A percentile compares a stretch with the other conserved stretches of the same genome.
Evolutionary conservation across 2,113 vertebrate genomes (phyloP).

Genomic region (Chrysemys picta): DNA sequence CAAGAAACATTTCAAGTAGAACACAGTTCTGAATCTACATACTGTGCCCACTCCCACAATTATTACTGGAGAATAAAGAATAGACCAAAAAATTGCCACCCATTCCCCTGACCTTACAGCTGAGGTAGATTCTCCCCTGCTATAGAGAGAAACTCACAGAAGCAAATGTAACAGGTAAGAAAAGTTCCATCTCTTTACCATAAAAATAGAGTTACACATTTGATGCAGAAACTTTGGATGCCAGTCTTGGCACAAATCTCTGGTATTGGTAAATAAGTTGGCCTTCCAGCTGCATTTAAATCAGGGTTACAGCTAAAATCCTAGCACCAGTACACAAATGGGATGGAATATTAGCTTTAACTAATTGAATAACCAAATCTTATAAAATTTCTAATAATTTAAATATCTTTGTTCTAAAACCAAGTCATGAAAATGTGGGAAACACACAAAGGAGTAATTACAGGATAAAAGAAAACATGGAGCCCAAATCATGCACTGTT

Average conservation of each 20-base stretch:
- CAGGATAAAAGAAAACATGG: not conserved
- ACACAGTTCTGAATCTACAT: not conserved
- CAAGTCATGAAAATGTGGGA: not conserved
- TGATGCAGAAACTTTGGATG: not conserved
- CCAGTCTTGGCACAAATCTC: not conserved
- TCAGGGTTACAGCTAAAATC: not conserved
- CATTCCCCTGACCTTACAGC: not conserved
- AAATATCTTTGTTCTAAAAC: slow-evolving; percentile 21
- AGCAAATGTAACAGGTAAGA: not conserved
- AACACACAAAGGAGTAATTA: not conserved
- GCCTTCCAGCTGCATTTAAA: not conserved
- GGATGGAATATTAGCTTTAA: not conserved
- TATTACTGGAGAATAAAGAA: not conserved
- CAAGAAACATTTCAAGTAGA: not conserved
- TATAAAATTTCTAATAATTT: not conserved
- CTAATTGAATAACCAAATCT: not conserved
- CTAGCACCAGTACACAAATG: accelerated
- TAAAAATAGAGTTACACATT: not conserved
- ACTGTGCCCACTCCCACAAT: not conserved
- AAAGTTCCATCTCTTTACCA: not conserved
- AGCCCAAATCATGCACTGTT: not conserved
- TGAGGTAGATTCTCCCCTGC: not conserved
- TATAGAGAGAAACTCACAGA: not conserved
- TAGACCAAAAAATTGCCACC: not conserved
- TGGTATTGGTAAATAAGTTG: not conserved